These are phyloP conservation scores for Chitala chitala DNA, from an alignment of 2,113 vertebrate species.

Conservation along the genomic window DNA sequence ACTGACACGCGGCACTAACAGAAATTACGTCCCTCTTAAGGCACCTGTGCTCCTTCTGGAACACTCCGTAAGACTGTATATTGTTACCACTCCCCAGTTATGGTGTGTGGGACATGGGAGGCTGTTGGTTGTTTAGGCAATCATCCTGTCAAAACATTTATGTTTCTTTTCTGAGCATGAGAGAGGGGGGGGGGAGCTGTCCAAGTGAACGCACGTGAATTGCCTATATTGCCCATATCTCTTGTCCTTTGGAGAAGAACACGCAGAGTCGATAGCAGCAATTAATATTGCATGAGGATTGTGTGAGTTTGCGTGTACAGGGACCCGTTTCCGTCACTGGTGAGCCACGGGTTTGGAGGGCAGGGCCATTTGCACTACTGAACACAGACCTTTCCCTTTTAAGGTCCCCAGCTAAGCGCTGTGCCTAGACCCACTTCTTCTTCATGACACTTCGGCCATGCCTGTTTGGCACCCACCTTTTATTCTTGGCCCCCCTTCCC, in stretches of 20 bases:
- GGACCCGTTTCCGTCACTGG: background rate
- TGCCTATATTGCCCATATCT: constrained; percentile 29
- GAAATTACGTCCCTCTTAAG: constrained; percentile 48
- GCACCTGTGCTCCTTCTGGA: constrained; percentile 46
- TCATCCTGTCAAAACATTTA: constrained; percentile 13
- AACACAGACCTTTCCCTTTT: background rate
- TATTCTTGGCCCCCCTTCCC: background rate
- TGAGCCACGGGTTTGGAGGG: constrained; percentile 1
- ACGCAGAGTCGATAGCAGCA: constrained; percentile 55
- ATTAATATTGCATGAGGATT: constrained; percentile 58
- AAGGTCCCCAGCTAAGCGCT: background rate
- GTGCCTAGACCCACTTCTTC: background rate
- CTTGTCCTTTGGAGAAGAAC: constrained; percentile 55
- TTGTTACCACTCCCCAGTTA: constrained; percentile 30
- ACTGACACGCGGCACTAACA: constrained; percentile 37
- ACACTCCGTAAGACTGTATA: constrained; percentile 29
- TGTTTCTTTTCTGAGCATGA: constrained; percentile 27
- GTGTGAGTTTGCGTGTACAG: background rate
- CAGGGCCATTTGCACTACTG: constrained; percentile 21
- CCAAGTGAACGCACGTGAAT: constrained; percentile 13
- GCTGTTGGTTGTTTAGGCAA: background rate
- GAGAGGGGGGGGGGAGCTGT: constrained; percentile 9
- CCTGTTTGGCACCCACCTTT: background rate
- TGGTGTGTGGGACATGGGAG: background rate
- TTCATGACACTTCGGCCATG: background rate